Conservation (phyloP, 2,113 vertebrate genomes). For the Tenebrosternarchus preto region DNA sequence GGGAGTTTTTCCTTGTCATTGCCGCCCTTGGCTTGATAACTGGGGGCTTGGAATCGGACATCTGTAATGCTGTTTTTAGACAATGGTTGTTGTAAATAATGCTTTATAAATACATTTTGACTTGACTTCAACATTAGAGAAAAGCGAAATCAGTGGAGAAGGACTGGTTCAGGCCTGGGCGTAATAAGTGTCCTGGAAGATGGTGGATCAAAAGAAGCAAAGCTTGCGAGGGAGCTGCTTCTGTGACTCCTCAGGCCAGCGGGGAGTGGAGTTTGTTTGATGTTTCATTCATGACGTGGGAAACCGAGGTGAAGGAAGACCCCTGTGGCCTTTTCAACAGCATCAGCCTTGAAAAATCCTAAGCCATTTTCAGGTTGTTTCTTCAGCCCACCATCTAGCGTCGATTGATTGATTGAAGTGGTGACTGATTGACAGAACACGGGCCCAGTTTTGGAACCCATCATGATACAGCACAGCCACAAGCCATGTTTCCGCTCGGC, state of each 20-base stretch:
- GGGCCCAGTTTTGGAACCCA: not conserved
- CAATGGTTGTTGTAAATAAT: too few species aligned
- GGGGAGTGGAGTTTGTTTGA: not conserved
- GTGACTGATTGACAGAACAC: not conserved
- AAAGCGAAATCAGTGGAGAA: too few species aligned
- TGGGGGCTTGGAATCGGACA: too few species aligned
- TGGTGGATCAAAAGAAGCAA: not conserved
- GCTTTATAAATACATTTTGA: too few species aligned
- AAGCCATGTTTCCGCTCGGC: constrained; percentile 19
- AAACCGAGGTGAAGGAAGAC: constrained; percentile 21
- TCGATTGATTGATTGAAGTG: not conserved
- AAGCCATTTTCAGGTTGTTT: constrained; percentile 9
- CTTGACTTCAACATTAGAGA: too few species aligned
- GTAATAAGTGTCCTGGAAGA: too few species aligned
- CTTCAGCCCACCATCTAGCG: not conserved
- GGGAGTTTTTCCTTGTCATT: too few species aligned
- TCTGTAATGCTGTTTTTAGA: too few species aligned
- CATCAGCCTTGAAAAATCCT: constrained; percentile 4
- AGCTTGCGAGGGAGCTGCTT: not conserved
- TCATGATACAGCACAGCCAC: not conserved
- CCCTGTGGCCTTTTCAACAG: not conserved
- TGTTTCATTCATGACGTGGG: constrained; percentile 38
- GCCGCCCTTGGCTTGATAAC: too few species aligned
- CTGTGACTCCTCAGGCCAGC: too few species aligned
- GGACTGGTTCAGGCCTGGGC: too few species aligned